These are phyloP conservation scores for Phyllotreta striolata DNA, from an alignment of 2,888 invertebrate species.

Conservation along the genomic window DNA sequence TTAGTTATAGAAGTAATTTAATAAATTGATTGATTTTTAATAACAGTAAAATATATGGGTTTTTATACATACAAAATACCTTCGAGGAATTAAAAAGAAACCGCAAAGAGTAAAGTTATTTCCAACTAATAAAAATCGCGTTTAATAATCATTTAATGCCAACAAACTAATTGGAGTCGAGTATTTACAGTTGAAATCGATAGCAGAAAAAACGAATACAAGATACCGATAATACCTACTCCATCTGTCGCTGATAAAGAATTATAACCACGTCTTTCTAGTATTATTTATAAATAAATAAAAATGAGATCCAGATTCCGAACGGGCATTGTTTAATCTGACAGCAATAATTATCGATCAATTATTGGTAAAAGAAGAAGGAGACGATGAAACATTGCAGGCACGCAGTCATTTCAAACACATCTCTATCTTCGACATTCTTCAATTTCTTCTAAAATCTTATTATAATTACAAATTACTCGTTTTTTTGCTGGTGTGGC, in stretches of 20 bases:
- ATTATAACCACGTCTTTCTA: slow-evolving; percentile 49
- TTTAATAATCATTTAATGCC: slow-evolving; percentile 17
- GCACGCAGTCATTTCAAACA: slow-evolving; percentile 51
- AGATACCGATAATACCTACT: slow-evolving; percentile 28
- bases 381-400: slow-evolving; percentile 47
- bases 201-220: slow-evolving; percentile 5
- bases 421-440: slow-evolving; percentile 49
- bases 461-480: slow-evolving; percentile 36
- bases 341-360: slow-evolving; percentile 57
- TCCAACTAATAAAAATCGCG: no score
- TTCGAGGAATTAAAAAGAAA: no score
- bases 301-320: slow-evolving; percentile 50
- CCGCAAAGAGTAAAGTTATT: no score
- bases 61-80: no score
- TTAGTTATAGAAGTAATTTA: no score
- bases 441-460: slow-evolving; percentile 44
- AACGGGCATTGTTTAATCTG: slow-evolving; percentile 52
- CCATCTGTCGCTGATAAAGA: slow-evolving; percentile 41
- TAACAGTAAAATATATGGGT: no score
- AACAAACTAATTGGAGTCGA: slow-evolving; percentile 16
- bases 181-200: slow-evolving; percentile 24
- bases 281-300: slow-evolving; percentile 50
- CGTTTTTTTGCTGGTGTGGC: slow-evolving; percentile 29
- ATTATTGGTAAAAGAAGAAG: slow-evolving; percentile 47
- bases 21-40: no score